These are phyloP conservation scores for Trididemnum nubilum DNA, from an alignment of 23 tunicate species.

Conservation along the genomic window DNA sequence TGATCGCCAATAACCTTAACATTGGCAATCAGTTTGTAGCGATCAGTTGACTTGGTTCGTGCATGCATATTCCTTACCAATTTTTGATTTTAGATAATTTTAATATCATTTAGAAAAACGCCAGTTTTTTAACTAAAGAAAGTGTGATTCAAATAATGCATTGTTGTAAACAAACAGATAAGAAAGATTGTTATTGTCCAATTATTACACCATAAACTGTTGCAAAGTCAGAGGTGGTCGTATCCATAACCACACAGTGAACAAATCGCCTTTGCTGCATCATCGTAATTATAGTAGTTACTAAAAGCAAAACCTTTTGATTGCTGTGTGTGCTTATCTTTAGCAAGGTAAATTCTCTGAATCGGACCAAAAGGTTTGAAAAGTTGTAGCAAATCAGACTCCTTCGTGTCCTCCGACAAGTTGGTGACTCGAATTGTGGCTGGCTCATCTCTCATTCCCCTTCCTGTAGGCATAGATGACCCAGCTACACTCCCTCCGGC, in stretches of 20 bases:
- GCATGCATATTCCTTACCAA: no score
- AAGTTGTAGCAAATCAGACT: slow-evolving; percentile 88
- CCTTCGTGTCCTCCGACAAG: slow-evolving; percentile 94
- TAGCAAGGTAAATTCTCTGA: slow-evolving; percentile 91
- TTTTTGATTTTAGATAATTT: no score
- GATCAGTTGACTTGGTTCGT: no score
- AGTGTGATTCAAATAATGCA: no score
- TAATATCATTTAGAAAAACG: no score
- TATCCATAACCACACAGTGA: slow-evolving; percentile 90
- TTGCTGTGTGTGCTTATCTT: slow-evolving; percentile 88
- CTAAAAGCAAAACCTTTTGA: slow-evolving; percentile 99
- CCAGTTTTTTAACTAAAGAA: no score
- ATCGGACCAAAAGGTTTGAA: slow-evolving; percentile 96
- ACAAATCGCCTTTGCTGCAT: slow-evolving; percentile 93
- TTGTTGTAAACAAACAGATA: no score
- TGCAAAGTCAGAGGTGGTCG: no score
- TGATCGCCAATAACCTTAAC: no score
- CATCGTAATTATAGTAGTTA: slow-evolving; percentile 89
- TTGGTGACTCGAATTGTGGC: slow-evolving; percentile 97
- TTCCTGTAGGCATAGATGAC: slow-evolving; percentile 68
- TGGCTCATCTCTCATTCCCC: slow-evolving; percentile 71
- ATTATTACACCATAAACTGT: no score
- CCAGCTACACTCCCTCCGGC: slow-evolving; percentile 69
- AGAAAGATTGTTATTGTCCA: no score
- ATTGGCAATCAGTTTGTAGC: no score